Percentiles rank a stretch among this genome's conserved stretches.
phyloP scores from a whole-genome alignment of 2,113 vertebrate species.

The Zapus hudsonius region DNA sequence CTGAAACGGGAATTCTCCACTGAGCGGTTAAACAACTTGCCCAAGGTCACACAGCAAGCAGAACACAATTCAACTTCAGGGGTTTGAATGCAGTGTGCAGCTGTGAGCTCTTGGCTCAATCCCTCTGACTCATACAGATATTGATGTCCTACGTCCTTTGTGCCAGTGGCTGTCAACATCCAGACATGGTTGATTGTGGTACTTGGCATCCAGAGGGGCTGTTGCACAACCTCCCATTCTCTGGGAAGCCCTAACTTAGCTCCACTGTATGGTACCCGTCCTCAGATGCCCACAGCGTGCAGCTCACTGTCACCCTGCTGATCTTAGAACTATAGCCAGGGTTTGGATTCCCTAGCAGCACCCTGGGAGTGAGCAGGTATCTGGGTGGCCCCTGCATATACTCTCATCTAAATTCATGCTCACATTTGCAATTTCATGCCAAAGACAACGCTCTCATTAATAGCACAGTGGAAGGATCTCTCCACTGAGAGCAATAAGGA shows the following conservation, averaged over 20 bases:
- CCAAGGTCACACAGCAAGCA: not conserved
- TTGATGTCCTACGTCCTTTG: accelerated
- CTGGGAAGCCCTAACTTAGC: not conserved
- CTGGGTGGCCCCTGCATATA: conserved; percentile 54
- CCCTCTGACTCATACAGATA: not conserved
- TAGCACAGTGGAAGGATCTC: conserved; percentile 77
- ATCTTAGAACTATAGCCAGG: not conserved
- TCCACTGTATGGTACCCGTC: not conserved
- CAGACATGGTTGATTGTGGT: not conserved
- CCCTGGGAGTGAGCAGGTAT: not conserved
- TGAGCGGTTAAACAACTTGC: not conserved
- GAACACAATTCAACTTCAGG: not conserved
- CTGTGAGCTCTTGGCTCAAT: not conserved
- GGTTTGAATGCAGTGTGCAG: not conserved
- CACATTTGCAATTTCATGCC: conserved; percentile 84
- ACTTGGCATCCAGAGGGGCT: not conserved
- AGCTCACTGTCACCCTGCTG: not conserved
- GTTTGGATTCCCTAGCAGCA: not conserved
- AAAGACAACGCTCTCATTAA: conserved; percentile 80
- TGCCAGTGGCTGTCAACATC: not conserved
- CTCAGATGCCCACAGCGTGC: not conserved
- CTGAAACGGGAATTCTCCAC: not conserved
- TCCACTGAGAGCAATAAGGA: conserved; percentile 75
- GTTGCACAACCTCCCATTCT: not conserved
- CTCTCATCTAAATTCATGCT: conserved; percentile 91